Evolutionary conservation across 2,797 vertebrate genomes (phyloP), one percentile per base, ranked within the genome.

Genomic region (Threskiornis aethiopicus): DNA sequence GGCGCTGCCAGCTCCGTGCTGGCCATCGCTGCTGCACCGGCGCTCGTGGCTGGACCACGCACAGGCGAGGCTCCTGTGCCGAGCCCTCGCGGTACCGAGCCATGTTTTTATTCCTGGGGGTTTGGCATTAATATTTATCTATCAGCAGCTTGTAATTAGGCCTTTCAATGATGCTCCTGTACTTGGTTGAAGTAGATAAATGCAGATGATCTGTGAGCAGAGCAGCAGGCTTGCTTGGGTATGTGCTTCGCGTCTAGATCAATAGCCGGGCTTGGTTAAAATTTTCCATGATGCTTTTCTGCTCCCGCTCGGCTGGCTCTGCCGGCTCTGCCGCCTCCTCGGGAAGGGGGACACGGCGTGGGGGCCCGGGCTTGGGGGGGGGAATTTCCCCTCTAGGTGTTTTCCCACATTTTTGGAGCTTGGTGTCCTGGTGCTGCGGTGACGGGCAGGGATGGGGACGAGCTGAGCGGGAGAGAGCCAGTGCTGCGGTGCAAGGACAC

Each of bases 241-340:
- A 84, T 93, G 96, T 85, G 93, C 93, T 90, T 66, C 5, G 26
- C 33, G 57, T 95, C 90, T 37, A 26, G 90, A 97, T 97, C 94
- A 3, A 89, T 77, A 28, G 73, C 24, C 0, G 44, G 42, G 71
- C 84, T 81, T 5, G 6, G 3, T 17, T 21, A 35, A 95, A 94
- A 94, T 90, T 89, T 93, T 93, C 97, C 96, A 64, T 8, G 19
- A 29, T 71, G 71, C 14, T 84, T 90, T 41, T 37, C 66, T 2
- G 12, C 54, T 66, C 70, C 25, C 2, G 7, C 83, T 55, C 10
- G 5, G 21, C 47, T 28, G 47, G 70, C 44, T 87, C 62, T 16
- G 55, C 49, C 28, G 8, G 69, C 55, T 75, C 87, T 2, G 33
- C 51, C 4, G 1, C 52, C 16, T 28, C 73, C 78, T 42, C 8